Conservation (phyloP, 2,797 vertebrate genomes). For the Oreortyx pictus region DNA sequence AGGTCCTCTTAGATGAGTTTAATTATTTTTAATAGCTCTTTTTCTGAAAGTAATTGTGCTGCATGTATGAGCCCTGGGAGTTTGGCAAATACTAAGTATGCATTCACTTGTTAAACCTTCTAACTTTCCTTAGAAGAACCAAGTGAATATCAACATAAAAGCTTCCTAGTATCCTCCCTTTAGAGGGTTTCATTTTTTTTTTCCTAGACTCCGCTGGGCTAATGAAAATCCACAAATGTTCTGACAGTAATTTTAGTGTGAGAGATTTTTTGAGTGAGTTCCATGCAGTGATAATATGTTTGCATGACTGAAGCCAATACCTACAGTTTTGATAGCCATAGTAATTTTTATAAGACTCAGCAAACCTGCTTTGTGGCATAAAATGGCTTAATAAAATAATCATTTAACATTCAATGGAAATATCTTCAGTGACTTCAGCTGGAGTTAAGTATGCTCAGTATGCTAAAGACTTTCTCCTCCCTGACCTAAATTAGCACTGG, state of each 20-base stretch:
- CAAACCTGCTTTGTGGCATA: neutral
- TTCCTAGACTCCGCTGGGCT: neutral
- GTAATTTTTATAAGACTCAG: neutral
- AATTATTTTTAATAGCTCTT: constrained; percentile 6
- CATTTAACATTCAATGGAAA: neutral
- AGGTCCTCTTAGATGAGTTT: neutral
- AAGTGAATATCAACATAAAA: neutral
- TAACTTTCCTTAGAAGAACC: neutral
- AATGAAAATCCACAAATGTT: neutral
- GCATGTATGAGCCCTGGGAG: neutral
- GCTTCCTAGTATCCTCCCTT: neutral
- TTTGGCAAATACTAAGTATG: neutral
- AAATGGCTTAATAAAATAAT: neutral
- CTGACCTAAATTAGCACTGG: neutral
- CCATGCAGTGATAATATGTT: neutral
- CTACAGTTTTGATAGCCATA: neutral
- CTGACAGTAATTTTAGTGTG: neutral
- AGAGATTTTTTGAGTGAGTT: neutral
- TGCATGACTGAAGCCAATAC: neutral
- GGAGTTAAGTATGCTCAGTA: neutral
- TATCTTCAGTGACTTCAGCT: neutral
- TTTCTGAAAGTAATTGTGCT: neutral
- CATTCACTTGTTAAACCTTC: neutral
- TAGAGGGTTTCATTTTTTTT: neutral
- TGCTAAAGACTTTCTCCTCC: neutral